phyloP scores from a whole-genome alignment of 2,888 invertebrate genomes.

The Mesorhabditis spiculigera region DNA sequence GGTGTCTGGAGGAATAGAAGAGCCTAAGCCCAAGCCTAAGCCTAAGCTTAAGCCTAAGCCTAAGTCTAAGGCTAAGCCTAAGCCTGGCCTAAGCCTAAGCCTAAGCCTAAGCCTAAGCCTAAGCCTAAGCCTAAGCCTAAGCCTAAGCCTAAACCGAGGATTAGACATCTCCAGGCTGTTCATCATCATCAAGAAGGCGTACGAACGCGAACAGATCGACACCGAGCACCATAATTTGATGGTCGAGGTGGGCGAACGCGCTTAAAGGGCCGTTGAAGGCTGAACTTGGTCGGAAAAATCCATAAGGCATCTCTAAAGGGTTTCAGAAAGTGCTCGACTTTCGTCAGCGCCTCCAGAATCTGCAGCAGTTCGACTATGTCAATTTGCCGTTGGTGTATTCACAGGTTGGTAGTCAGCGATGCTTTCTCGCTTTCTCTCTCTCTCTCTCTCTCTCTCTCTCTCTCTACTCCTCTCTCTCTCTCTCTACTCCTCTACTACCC shows the following conservation, averaged over 20 bases:
- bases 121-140: neutral
- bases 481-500: neutral
- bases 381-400: constrained; percentile 40
- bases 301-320: neutral
- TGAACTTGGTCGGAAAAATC: no score
- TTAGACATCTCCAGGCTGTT: constrained; percentile 9
- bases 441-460: no score
- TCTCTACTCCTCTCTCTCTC: neutral
- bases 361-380: constrained; percentile 39
- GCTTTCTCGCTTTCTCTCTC: no score
- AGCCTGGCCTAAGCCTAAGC: neutral
- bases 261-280: neutral
- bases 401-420: constrained; percentile 17
- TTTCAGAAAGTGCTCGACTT: constrained; percentile 27
- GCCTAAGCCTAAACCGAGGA: neutral
- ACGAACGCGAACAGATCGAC: constrained; percentile 17
- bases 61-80: neutral
- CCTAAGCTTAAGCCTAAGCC: neutral
- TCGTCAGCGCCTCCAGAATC: constrained; percentile 37
- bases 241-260: constrained; percentile 11
- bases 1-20: neutral
- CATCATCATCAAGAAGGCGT: constrained; percentile 16
- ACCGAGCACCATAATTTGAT: constrained; percentile 21
- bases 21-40: neutral
- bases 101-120: neutral